Conservation (phyloP, 2,888 invertebrate genomes). For the Griposia aprilina region DNA sequence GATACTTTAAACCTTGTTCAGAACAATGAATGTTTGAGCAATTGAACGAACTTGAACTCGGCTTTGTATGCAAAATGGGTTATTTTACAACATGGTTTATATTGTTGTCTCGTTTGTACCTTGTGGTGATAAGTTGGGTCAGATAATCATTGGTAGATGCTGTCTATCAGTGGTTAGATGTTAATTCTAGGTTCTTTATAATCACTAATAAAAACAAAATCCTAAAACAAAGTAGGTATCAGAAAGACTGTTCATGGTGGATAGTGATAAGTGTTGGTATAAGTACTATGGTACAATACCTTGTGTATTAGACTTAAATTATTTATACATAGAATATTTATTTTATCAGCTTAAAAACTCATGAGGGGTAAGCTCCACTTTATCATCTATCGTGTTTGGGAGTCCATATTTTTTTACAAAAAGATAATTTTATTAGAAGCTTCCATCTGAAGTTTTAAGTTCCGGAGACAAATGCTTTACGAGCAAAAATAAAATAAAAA, state of each 20-base stretch:
- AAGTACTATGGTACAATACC: not conserved
- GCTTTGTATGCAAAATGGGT: constrained; percentile 47
- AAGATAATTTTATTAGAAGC: no score
- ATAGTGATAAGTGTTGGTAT: not conserved
- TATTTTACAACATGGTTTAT: constrained; percentile 5
- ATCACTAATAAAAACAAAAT: not conserved
- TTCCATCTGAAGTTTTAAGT: no score
- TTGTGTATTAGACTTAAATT: no score
- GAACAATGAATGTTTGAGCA: constrained; percentile 35
- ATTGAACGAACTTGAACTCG: constrained; percentile 47
- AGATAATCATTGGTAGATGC: constrained; percentile 7
- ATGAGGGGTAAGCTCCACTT: no score
- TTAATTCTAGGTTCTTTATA: not conserved
- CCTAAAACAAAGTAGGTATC: not conserved
- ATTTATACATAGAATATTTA: no score
- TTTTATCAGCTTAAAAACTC: no score
- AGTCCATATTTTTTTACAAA: no score
- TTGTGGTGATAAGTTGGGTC: not conserved
- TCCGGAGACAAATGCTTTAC: no score
- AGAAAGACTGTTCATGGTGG: not conserved
- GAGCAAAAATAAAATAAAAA: no score
- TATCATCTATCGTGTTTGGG: no score
- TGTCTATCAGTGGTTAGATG: not conserved
- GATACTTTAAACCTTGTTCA: constrained; percentile 2
- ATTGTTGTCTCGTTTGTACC: not conserved